phyloP scores from a whole-genome alignment of 2,797 vertebrate genomes.

The Botia kubotai region DNA sequence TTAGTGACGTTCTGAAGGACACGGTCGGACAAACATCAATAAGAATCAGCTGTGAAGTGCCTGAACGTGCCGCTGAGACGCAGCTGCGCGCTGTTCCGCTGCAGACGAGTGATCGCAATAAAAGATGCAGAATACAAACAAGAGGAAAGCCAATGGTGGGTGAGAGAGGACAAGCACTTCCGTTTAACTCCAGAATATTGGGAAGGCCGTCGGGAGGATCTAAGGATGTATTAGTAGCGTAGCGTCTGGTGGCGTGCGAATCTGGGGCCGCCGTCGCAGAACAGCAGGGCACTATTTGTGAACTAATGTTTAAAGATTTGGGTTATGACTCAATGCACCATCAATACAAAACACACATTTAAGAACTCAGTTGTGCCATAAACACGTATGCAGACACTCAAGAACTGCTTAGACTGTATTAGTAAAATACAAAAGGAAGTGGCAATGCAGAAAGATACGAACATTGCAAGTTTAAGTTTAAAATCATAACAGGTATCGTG shows the following conservation, averaged over 20 bases:
- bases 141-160: slow-evolving; percentile 41
- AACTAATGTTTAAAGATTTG: background rate
- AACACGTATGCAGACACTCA: no score
- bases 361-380: no score
- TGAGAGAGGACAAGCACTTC: slow-evolving; percentile 48
- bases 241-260: background rate
- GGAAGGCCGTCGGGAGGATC: slow-evolving; percentile 45
- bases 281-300: background rate
- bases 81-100: slow-evolving; percentile 39
- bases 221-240: background rate
- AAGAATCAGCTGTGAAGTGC: slow-evolving; percentile 73
- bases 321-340: background rate
- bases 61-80: slow-evolving; percentile 53
- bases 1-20: slow-evolving; percentile 71
- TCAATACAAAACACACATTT: background rate
- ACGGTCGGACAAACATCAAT: slow-evolving; percentile 77
- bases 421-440: background rate
- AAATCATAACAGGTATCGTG: no score
- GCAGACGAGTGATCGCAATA: slow-evolving; percentile 51
- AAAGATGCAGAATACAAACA: slow-evolving; percentile 46
- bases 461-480: no score
- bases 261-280: background rate
- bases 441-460: background rate
- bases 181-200: slow-evolving; percentile 46
- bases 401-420: no score